A percentile compares a stretch with the other conserved stretches of the same genome.
Conservation (phyloP, 2,888 invertebrate species). For the Mesorhabditis spiculigera region DNA sequence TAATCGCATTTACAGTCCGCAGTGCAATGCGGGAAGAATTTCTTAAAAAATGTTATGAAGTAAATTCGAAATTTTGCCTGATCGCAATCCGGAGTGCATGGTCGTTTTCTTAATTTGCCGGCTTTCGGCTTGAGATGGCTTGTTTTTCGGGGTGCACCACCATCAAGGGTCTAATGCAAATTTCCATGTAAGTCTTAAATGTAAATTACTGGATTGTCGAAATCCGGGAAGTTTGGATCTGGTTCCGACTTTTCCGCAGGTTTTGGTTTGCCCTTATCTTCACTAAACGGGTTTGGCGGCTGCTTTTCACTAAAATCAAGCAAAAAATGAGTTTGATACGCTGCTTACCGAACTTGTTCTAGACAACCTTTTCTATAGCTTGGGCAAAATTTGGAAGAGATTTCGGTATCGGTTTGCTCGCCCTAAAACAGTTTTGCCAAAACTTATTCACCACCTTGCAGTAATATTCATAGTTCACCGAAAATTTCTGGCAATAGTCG, state of each 20-base stretch:
- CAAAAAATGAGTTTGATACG: not conserved
- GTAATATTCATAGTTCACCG: conserved; percentile 36
- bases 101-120: conserved; percentile 11
- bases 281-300: conserved; percentile 18
- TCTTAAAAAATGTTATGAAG: not conserved
- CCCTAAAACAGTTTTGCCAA: not conserved
- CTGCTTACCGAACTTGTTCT: not conserved
- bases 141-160: not conserved
- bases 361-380: conserved; percentile 26
- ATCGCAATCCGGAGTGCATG: conserved; percentile 47
- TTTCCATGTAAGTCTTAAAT: no score
- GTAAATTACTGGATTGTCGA: conserved; percentile 21
- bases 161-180: no score
- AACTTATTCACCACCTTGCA: conserved; percentile 23
- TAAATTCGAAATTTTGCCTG: conserved; percentile 24
- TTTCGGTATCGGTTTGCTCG: conserved; percentile 16
- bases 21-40: not conserved
- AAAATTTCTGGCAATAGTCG: conserved; percentile 36
- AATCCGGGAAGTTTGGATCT: conserved; percentile 25
- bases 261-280: conserved; percentile 1
- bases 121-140: not conserved
- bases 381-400: conserved; percentile 32
- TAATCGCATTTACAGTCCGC: conserved; percentile 48
- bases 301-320: not conserved
- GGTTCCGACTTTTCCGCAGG: not conserved